Percentiles rank a stretch among this genome's conserved stretches.
Conservation (phyloP, 2,888 invertebrate genomes). For the Stenurella melanura region DNA sequence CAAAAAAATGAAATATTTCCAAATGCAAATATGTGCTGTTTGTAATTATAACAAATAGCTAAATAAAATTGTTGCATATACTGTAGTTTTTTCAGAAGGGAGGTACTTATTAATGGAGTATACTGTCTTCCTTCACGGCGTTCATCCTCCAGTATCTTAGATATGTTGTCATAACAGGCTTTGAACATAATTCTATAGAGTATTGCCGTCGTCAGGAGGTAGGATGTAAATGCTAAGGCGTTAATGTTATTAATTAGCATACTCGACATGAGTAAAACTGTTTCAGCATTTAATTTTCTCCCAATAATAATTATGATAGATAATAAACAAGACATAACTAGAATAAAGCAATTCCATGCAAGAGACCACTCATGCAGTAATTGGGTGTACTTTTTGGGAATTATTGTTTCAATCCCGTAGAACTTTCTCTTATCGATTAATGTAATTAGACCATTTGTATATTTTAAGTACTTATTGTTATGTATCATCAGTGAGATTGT, state of each 20-base stretch:
- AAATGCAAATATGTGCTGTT: conserved; percentile 31
- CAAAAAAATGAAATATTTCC: conserved; percentile 32
- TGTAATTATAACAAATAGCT: conserved; percentile 30
- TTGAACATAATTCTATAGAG: conserved; percentile 33
- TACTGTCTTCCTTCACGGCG: no score
- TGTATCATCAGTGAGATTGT: not conserved
- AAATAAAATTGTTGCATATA: conserved; percentile 39
- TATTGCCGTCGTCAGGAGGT: conserved; percentile 11
- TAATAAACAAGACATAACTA: not conserved
- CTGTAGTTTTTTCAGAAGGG: conserved; percentile 17
- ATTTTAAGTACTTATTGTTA: conserved; percentile 28
- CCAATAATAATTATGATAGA: not conserved
- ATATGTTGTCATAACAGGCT: conserved; percentile 16
- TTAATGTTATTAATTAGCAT: conserved; percentile 40
- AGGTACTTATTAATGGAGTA: not conserved
- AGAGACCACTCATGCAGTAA: conserved; percentile 18
- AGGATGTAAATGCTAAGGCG: conserved; percentile 17
- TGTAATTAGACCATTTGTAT: conserved; percentile 33
- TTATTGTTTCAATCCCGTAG: conserved; percentile 36
- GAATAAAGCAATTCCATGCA: not conserved
- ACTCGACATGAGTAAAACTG: conserved; percentile 1
- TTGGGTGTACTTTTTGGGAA: conserved; percentile 9
- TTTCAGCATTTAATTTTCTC: not conserved
- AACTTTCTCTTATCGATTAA: conserved; percentile 38
- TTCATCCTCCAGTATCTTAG: not conserved